These are phyloP conservation scores for Thryonomys swinderianus DNA, from an alignment of 2,113 vertebrate genomes.

Conservation along the genomic window DNA sequence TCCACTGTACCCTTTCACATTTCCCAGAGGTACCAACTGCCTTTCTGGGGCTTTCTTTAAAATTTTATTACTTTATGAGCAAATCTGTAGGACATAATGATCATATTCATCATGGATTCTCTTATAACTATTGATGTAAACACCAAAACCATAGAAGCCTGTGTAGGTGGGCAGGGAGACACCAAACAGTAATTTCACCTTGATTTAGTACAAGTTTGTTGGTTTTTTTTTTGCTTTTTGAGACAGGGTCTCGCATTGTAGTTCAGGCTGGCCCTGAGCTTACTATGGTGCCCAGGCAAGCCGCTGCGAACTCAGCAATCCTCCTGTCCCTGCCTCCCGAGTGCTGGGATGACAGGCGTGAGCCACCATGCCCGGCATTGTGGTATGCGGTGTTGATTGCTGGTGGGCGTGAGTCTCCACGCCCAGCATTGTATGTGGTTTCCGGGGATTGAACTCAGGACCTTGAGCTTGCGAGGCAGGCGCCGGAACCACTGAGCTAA, in stretches of 20 bases:
- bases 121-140: neutral
- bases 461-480: no score
- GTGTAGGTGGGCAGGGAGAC: neutral
- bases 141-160: neutral
- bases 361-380: no score
- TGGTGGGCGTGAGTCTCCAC: no score
- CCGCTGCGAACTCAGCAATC: no score
- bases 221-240: neutral
- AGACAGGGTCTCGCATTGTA: neutral
- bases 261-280: no score
- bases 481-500: no score
- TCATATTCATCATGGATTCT: neutral
- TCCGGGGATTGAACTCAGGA: no score
- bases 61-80: neutral
- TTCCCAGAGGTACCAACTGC: neutral
- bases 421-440: no score
- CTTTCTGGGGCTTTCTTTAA: neutral
- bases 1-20: neutral
- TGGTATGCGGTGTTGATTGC: no score
- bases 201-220: neutral
- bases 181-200: conserved; percentile 15
- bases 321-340: no score
- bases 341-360: no score
- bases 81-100: neutral
- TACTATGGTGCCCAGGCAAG: no score